These are phyloP conservation scores for Protonibea diacanthus DNA, from an alignment of 2,797 vertebrate species.

Conservation along the genomic window DNA sequence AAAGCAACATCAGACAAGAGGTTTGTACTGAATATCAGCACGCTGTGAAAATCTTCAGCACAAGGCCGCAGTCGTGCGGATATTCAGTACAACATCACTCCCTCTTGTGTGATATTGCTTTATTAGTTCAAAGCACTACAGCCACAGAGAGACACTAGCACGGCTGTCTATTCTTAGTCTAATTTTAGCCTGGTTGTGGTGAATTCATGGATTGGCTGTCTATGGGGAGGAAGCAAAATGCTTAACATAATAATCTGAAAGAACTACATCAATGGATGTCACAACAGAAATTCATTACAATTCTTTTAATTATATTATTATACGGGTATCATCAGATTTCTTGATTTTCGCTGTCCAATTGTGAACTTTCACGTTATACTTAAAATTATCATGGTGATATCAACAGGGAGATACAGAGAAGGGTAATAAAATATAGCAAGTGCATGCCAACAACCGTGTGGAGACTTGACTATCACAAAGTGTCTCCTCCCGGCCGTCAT, in stretches of 20 bases:
- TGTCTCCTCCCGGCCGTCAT: conserved; percentile 70
- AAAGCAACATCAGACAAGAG: too few relatives aligned
- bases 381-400: background rate
- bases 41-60: too few relatives aligned
- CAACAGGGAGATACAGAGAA: conserved; percentile 22
- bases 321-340: background rate
- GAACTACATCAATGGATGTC: background rate
- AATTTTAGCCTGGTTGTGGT: background rate
- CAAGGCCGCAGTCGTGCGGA: too few relatives aligned
- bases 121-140: background rate
- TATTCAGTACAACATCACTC: too few relatives aligned
- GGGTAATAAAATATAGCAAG: conserved; percentile 29
- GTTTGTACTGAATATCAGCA: too few relatives aligned
- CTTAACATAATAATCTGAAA: background rate
- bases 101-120: too few relatives aligned
- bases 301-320: background rate
- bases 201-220: too few relatives aligned
- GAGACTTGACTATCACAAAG: conserved; percentile 57
- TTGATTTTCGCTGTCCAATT: background rate
- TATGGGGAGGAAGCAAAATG: background rate
- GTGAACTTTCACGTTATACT: background rate
- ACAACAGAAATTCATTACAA: background rate
- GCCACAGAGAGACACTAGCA: background rate
- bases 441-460: conserved; percentile 46
- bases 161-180: background rate